These are phyloP conservation scores for Serilophus lunatus DNA, from an alignment of 2,113 vertebrate genomes.

Conservation along the genomic window DNA sequence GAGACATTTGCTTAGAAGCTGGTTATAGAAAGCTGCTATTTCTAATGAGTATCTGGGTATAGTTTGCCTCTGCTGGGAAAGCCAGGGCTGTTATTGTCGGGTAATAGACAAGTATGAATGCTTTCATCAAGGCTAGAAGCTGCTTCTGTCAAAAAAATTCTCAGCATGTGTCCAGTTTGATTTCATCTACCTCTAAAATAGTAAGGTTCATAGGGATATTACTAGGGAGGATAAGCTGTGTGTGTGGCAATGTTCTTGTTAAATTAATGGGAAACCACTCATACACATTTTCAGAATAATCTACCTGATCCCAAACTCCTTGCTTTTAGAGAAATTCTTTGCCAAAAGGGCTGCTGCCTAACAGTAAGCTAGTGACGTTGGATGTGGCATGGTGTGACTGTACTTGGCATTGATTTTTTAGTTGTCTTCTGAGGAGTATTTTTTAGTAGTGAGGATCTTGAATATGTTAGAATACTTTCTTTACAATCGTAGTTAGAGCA, in stretches of 20 bases:
- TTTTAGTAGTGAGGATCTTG: not conserved
- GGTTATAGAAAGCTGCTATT: not conserved
- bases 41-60: not conserved
- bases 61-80: not conserved
- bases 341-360: not conserved
- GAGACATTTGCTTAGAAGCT: not conserved
- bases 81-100: not conserved
- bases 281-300: not conserved
- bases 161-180: not conserved
- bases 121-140: not conserved
- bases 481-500: not conserved
- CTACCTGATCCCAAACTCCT: not conserved
- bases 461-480: not conserved
- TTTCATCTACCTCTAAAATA: not conserved
- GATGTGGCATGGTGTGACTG: rapidly evolving
- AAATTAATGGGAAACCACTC: not conserved
- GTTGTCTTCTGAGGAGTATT: not conserved
- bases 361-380: rapidly evolving
- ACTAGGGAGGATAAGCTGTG: not conserved
- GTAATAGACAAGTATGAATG: not conserved
- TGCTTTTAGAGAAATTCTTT: not conserved
- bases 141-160: not conserved
- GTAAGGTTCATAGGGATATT: not conserved
- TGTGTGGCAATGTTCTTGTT: not conserved
- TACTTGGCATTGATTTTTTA: not conserved